Conservation (phyloP, 2,888 invertebrate genomes). For the Cryptocheilus praepositus region DNA sequence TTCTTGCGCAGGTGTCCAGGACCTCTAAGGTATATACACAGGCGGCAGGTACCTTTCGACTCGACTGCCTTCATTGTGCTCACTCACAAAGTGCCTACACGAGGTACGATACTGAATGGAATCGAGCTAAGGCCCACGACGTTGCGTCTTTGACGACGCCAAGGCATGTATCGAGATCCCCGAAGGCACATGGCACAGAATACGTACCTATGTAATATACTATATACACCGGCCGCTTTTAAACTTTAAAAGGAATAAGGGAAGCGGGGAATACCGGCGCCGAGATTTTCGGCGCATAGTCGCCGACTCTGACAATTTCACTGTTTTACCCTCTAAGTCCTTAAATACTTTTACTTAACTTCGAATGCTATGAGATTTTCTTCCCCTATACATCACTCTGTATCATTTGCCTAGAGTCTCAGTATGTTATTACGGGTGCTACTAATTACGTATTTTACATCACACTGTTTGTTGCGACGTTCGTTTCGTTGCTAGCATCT, state of each 20-base stretch:
- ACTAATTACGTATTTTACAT: no score
- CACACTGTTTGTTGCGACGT: no score
- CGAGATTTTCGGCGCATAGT: conserved; percentile 41
- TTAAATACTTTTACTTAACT: no score
- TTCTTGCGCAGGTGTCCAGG: conserved; percentile 67
- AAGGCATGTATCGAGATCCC: conserved; percentile 14
- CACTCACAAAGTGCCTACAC: conserved; percentile 63
- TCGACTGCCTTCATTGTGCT: conserved; percentile 59
- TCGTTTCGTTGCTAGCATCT: no score
- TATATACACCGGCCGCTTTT: conserved; percentile 40
- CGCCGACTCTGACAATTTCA: conserved; percentile 16
- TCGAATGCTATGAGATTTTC: background rate
- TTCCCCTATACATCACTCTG: no score
- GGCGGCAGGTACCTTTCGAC: conserved; percentile 66
- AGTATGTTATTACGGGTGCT: background rate
- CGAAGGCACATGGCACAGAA: background rate
- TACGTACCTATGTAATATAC: conserved; percentile 1
- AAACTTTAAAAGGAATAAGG: conserved; percentile 57
- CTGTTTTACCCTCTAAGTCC: no score
- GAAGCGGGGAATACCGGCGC: conserved; percentile 33
- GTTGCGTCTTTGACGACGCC: conserved; percentile 62
- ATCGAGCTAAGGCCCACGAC: conserved; percentile 54
- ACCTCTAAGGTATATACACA: conserved; percentile 54
- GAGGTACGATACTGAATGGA: conserved; percentile 59
- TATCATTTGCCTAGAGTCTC: no score